Conservation (phyloP, 2,113 vertebrate genomes). For the Eulemur rufifrons region DNA sequence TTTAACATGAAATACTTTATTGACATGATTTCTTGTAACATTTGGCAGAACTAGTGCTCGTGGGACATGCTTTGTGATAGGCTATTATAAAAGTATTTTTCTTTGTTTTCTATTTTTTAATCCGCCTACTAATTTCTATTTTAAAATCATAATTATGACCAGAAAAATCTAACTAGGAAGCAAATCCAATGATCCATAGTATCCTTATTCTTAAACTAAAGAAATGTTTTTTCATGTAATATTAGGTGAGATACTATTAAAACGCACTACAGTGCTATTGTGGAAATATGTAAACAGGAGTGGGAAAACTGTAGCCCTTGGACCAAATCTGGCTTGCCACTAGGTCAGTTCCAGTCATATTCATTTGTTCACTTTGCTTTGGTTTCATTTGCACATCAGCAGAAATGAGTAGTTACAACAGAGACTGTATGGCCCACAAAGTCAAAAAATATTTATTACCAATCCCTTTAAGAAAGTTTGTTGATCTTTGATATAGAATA, state of each 20-base stretch:
- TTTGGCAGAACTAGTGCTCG: neutral
- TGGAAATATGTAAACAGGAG: neutral
- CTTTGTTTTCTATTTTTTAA: neutral
- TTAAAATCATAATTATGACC: neutral
- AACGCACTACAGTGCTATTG: neutral
- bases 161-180: neutral
- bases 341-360: neutral
- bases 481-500: neutral
- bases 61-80: neutral
- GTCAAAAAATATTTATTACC: neutral
- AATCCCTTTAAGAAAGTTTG: neutral
- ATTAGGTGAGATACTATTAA: neutral
- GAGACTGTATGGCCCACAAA: neutral
- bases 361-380: neutral
- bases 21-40: neutral
- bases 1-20: neutral
- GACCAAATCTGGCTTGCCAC: neutral
- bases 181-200: neutral
- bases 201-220: neutral
- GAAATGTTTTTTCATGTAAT: neutral
- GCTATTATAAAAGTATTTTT: neutral
- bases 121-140: neutral
- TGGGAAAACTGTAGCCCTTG: neutral
- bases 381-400: neutral
- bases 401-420: neutral